These are phyloP conservation scores for Dasypogon diadema DNA, from an alignment of 2,888 invertebrate species.

Conservation along the genomic window DNA sequence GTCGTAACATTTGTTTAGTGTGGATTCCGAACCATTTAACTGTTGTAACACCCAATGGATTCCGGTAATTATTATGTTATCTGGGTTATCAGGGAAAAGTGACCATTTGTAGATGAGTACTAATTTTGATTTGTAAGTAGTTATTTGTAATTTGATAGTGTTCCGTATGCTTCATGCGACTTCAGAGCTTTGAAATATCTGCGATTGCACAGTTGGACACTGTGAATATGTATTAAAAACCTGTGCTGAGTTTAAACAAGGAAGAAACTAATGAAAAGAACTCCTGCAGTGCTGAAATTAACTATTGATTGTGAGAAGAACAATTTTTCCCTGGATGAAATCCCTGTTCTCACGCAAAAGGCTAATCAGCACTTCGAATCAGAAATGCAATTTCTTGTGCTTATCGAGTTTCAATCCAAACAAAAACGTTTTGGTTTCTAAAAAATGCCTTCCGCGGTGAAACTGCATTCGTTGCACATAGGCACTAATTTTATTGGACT, in stretches of 20 bases:
- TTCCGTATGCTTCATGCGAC: too few relatives aligned
- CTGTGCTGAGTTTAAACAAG: not conserved
- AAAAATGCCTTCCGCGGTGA: not conserved
- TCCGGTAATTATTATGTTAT: too few relatives aligned
- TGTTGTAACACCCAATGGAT: too few relatives aligned
- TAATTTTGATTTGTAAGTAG: too few relatives aligned
- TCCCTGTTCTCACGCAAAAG: not conserved
- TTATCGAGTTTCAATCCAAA: not conserved
- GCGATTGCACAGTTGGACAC: too few relatives aligned
- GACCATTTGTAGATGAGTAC: too few relatives aligned
- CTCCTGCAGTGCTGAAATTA: conserved; percentile 14
- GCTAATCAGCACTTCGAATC: not conserved
- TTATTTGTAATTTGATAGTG: too few relatives aligned
- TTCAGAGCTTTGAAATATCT: too few relatives aligned
- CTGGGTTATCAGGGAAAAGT: too few relatives aligned
- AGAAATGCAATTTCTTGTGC: not conserved
- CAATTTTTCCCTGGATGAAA: not conserved
- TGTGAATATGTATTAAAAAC: too few relatives aligned
- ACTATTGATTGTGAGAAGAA: not conserved
- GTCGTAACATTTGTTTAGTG: too few relatives aligned
- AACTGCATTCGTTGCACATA: not conserved
- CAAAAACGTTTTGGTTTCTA: not conserved
- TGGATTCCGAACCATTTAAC: too few relatives aligned
- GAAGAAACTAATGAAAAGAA: not conserved
- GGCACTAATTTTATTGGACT: not conserved